Percentiles rank a stretch among this genome's conserved stretches.
These are phyloP conservation scores for Tokudaia muenninki DNA, from an alignment of 2,797 vertebrate genomes.

Conservation along the genomic window DNA sequence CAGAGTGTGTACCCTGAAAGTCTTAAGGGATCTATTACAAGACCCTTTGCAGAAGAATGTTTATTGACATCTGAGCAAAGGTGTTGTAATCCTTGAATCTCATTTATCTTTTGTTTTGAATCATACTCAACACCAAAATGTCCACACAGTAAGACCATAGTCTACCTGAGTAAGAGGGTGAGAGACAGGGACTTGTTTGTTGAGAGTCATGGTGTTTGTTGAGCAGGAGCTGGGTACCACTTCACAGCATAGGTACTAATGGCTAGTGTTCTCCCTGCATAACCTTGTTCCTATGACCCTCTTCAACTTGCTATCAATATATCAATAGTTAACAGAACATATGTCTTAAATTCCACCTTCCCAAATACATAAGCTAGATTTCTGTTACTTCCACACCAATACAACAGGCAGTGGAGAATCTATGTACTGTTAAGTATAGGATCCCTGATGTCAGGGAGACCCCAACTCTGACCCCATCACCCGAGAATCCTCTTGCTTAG, in stretches of 20 bases:
- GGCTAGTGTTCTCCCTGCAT: not conserved
- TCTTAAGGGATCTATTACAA: not conserved
- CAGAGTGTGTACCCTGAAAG: not conserved
- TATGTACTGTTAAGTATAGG: not conserved
- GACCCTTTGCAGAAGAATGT: not conserved
- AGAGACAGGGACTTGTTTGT: not conserved
- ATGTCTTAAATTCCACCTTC: not conserved
- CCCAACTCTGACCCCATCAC: not conserved
- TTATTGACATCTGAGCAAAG: not conserved
- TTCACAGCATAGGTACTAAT: not conserved
- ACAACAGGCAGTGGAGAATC: not conserved
- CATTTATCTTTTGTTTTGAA: constrained; percentile 11
- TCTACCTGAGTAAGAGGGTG: not conserved
- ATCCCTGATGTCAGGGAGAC: not conserved
- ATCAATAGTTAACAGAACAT: constrained; percentile 20
- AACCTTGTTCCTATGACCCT: not conserved
- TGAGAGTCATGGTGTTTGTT: not conserved
- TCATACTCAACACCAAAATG: not conserved
- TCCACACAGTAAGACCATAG: not conserved
- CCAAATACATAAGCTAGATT: constrained; percentile 4
- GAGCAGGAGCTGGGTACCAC: not conserved
- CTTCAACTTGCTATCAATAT: not conserved
- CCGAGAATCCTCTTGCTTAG: not conserved
- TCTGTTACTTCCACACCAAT: not conserved
- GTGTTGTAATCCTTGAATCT: not conserved